Base-by-base conservation (phyloP, 2,797 vertebrate genomes). In the Premnoplex brunnescens region DNA sequence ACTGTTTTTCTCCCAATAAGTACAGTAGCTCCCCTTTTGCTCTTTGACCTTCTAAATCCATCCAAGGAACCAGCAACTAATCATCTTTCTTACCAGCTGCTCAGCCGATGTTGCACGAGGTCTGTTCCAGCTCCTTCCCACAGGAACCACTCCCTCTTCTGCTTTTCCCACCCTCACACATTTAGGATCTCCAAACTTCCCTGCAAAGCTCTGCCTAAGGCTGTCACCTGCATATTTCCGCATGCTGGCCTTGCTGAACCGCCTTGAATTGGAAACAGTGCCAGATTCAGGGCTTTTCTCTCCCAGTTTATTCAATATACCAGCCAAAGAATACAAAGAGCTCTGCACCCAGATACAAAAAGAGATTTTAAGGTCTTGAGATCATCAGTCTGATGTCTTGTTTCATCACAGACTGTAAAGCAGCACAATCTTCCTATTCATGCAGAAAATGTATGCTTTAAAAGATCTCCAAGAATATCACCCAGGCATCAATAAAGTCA, bases 311-410 rank as follows among this genome's bases (percentile, higher is more conserved):
- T 55, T 84, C 86, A 64, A 79, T 48, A 66, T 8, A 62, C 14
- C 43, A 82, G 77, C 12, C 72, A 88, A 91, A 34, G 60, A 87
- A 83, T 56, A 77, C 68, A 92, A 92, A 92, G 67, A 85, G 14
- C 52, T 82, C 43, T 41, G 56, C 16, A 79, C 22, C 7, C 84
- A 60, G 68, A 68, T 32, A 89, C 9, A 80, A 60, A 76, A 71
- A 76, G 56, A 88, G 52, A 81, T 83, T 88, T 90, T 84, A 90
- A 84, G 30, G 68, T 77, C 91, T 82, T 76, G 54, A 85, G 64
- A 87, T 87, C 60, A 75, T 73, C 84, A 71, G 49, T 10, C 44
- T 68, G 56, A 91, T 72, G 75, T 15, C 56, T 67, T 68, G 37
- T 63, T 93, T 82, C 72, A 83, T 28, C 49, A 60, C 34, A 83